These are phyloP conservation scores for Epinephelus coioides DNA, from an alignment of 2,797 vertebrate species.

Conservation along the genomic window DNA sequence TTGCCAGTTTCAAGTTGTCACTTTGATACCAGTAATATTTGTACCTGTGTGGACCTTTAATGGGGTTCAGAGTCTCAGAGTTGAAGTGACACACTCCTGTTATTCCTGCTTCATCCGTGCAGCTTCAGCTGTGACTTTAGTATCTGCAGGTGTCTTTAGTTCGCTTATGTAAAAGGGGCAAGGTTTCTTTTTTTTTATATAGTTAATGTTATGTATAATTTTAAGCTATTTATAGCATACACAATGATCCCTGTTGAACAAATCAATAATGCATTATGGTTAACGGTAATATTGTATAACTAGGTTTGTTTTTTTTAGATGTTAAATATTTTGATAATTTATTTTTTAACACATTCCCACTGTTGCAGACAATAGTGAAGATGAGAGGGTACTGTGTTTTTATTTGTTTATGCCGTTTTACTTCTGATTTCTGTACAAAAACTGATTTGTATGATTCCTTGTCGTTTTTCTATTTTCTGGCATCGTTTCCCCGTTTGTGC, in stretches of 20 bases:
- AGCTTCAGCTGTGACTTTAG: constrained; percentile 31
- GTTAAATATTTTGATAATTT: constrained; percentile 90
- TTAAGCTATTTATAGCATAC: constrained; percentile 81
- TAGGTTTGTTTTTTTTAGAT: constrained; percentile 76
- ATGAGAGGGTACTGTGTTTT: constrained; percentile 80
- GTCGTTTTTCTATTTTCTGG: constrained; percentile 43
- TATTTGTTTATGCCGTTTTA: constrained; percentile 68
- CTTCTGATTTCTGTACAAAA: constrained; percentile 80
- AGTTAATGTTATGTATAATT: constrained; percentile 75
- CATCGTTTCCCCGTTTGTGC: constrained; percentile 38
- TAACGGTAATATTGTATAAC: constrained; percentile 74
- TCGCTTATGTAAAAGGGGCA: constrained; percentile 72
- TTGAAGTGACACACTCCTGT: constrained; percentile 35
- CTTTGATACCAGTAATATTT: constrained; percentile 25
- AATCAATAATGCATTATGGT: constrained; percentile 79
- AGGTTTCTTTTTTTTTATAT: constrained; percentile 67
- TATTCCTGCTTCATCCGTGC: constrained; percentile 40
- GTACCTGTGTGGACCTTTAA: not conserved
- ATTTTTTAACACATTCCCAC: constrained; percentile 84
- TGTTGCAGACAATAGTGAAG: constrained; percentile 77
- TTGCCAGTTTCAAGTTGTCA: not conserved
- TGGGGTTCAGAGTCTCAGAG: not conserved
- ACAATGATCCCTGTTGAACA: constrained; percentile 76
- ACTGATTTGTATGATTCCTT: constrained; percentile 71
- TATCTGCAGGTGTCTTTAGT: constrained; percentile 51